phyloP scores from a whole-genome alignment of 2,888 invertebrate genomes.

The Escarpia spicata region DNA sequence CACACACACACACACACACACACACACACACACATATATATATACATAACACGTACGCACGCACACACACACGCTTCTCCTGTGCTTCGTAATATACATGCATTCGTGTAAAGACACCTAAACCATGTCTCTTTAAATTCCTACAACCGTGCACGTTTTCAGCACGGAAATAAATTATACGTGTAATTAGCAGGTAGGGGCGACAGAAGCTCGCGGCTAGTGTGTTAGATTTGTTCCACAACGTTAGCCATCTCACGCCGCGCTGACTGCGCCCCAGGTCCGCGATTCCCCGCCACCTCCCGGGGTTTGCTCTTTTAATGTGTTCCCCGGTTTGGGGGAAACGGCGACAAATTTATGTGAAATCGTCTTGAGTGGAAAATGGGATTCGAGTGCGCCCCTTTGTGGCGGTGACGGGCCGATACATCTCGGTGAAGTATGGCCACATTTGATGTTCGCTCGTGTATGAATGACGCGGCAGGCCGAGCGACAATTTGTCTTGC shows the following conservation, averaged over 20 bases:
- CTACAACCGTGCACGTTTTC: background rate
- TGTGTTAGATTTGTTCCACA: constrained; percentile 10
- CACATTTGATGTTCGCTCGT: constrained; percentile 10
- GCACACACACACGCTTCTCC: too few relatives aligned
- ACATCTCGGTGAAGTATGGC: constrained; percentile 16
- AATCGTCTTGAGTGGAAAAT: constrained; percentile 16
- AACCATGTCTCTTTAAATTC: background rate
- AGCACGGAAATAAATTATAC: background rate
- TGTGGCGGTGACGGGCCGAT: background rate
- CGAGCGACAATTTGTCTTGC: background rate
- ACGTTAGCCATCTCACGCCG: background rate
- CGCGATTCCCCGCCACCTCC: background rate
- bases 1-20: too few relatives aligned
- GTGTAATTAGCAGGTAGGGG: background rate
- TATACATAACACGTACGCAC: too few relatives aligned
- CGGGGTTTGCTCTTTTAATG: background rate
- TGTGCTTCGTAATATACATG: too few relatives aligned
- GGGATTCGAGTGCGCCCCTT: background rate
- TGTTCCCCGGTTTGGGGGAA: constrained; percentile 14
- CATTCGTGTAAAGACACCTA: background rate
- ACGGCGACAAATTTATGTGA: constrained; percentile 7
- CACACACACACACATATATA: too few relatives aligned
- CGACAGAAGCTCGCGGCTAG: background rate
- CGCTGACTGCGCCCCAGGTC: background rate
- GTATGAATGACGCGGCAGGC: background rate